Evolutionary conservation across 1,140 invertebrate species (phyloP).

Genomic region (Dendrolimus kikuchii): DNA sequence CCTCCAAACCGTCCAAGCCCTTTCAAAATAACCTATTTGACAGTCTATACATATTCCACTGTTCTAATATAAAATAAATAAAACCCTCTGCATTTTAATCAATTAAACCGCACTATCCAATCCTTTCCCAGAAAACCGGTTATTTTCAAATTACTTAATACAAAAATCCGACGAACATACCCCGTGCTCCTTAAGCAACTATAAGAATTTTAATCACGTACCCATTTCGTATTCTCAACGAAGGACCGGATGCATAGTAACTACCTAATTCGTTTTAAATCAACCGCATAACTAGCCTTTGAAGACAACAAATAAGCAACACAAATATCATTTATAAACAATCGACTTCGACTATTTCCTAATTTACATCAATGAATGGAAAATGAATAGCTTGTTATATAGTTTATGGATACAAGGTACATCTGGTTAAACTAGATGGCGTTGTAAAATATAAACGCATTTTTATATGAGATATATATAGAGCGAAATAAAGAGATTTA

Average conservation of each 20-base stretch:
- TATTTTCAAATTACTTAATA: background rate
- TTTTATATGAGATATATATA: too few relatives aligned
- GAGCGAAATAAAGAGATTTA: too few relatives aligned
- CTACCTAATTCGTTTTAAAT: conserved; percentile 11
- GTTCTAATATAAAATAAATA: background rate
- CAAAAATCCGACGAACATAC: conserved; percentile 4
- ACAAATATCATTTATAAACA: conserved; percentile 37
- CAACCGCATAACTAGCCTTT: conserved; percentile 17
- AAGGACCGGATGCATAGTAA: conserved; percentile 25
- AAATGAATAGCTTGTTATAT: conserved; percentile 10
- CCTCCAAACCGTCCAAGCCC: too few relatives aligned
- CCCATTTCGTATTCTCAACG: conserved; percentile 29
- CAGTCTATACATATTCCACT: background rate
- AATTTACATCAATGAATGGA: conserved; percentile 20
- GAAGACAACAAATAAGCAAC: conserved; percentile 28
- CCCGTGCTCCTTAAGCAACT: conserved; percentile 5
- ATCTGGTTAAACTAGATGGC: conserved; percentile 29
- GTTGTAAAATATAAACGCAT: too few relatives aligned
- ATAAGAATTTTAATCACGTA: conserved; percentile 17
- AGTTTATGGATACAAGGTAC: conserved; percentile 31
- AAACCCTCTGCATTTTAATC: conserved; percentile 1
- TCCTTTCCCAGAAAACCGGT: too few relatives aligned
- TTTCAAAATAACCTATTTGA: background rate
- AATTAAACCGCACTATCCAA: background rate
- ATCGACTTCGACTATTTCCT: conserved; percentile 21